A percentile compares a stretch with the other conserved stretches of the same genome.
Evolutionary conservation across 2,797 vertebrate genomes (phyloP).

Genomic region (Ceryle rudis): DNA sequence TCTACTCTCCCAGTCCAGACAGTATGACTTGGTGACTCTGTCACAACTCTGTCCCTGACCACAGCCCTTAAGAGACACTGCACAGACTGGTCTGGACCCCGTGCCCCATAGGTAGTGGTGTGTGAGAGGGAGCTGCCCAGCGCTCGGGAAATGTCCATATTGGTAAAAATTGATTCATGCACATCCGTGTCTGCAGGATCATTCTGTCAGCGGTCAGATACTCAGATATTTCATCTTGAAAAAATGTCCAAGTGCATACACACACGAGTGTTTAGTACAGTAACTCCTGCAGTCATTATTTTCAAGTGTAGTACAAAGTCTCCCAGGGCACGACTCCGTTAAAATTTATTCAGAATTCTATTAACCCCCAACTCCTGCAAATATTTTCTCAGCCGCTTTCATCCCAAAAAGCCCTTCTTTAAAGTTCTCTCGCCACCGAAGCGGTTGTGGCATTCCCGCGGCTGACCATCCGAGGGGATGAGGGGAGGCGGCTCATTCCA

Average conservation of each 20-base stretch:
- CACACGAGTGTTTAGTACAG: too few relatives aligned
- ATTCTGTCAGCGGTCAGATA: not conserved
- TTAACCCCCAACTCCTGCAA: not conserved
- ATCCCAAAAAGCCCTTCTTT: not conserved
- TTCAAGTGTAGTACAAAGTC: not conserved
- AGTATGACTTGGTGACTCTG: too few relatives aligned
- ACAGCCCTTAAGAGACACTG: not conserved
- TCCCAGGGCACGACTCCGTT: not conserved
- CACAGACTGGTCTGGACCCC: not conserved
- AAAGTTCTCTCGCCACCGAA: not conserved
- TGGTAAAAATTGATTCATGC: not conserved
- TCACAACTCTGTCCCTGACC: not conserved
- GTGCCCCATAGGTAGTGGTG: not conserved
- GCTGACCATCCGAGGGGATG: not conserved
- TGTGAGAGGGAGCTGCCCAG: not conserved
- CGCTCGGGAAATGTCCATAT: accelerated
- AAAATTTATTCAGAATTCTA: accelerated
- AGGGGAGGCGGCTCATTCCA: not conserved
- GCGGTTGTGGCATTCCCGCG: not conserved
- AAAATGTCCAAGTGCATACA: too few relatives aligned
- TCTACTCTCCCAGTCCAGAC: accelerated
- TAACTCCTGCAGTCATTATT: not conserved
- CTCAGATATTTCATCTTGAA: not conserved
- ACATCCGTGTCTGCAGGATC: not conserved
- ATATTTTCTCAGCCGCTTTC: not conserved